Evolutionary conservation across 2,113 vertebrate species (phyloP), one percentile per base, ranked within the genome.

Genomic region (Scytalopus superciliaris): DNA sequence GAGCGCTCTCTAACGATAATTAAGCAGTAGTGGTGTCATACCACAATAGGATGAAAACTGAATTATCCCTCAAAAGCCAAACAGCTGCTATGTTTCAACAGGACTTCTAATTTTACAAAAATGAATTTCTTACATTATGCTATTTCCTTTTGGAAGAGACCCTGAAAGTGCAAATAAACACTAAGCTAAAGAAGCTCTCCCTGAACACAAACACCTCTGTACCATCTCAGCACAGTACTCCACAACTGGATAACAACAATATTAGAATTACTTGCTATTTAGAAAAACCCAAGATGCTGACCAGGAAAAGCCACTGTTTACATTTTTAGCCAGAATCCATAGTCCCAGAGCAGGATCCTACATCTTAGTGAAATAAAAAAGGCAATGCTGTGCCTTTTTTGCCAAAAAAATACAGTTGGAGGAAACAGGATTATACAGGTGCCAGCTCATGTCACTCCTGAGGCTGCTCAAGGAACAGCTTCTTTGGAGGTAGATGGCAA

Each of bases 371-470:
- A 88, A 30, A 75, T 87, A 42, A 44, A 35, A 83, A 52, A 72
- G 69, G 73, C 64, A 92, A 40, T 12, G 40, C 59, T 50, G 24
- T 56, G 30, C 68, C 92, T 35, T 56, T 82, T 56, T 52, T 97
- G 56, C 28, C 49, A 42, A 45, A 95, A 42, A 95, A 25, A 95
- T 78, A 60, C 73, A 96, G 56, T 13, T 87, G 72, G 49, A 84
- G 7, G 37, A 96, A 84, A 92, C 40, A 15, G 78, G 72, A 57
- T 76, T n/a, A 49, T 83, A 49, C 8, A 82, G 35, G 45, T 74
- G 64, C 17, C 33, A 47, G 37, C 60, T 96, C 31, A 35, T 44
- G 35, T 55, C 63, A 44, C 24, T 35, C 76, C 81, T 42, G 30
- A 60, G 27, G 37, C 44, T 82, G 75, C 25, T 67, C 30, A 75